Evolutionary conservation across 2,113 vertebrate genomes (phyloP).

Genomic region (Brienomyrus longianalis): DNA sequence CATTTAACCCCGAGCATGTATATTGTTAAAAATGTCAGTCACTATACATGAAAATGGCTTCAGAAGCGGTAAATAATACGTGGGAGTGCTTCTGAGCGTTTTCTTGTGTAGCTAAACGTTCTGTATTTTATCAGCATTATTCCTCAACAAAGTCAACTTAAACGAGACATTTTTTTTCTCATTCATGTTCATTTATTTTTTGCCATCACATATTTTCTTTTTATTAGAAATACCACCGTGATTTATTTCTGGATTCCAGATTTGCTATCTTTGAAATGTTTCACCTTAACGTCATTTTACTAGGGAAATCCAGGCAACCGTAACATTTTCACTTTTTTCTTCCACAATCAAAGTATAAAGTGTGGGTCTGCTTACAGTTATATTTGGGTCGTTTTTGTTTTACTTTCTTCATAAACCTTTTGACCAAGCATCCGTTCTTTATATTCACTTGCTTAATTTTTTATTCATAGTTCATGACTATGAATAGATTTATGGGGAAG

Average conservation of each 20-base stretch:
- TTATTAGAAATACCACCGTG: not conserved
- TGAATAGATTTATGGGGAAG: not conserved
- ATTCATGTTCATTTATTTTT: not conserved
- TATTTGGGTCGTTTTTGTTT: not conserved
- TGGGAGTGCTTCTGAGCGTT: not conserved
- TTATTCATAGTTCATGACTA: not conserved
- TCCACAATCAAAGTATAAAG: not conserved
- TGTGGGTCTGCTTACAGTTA: not conserved
- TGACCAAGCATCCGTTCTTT: not conserved
- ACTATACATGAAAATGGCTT: not conserved
- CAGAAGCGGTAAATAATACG: not conserved
- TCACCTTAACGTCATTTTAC: not conserved
- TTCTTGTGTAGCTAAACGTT: not conserved
- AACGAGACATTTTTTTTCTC: not conserved
- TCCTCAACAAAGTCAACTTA: not conserved
- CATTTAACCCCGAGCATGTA: not conserved
- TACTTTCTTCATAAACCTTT: not conserved
- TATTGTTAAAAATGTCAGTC: slow-evolving; percentile 17
- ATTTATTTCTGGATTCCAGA: not conserved
- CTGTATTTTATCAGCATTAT: not conserved
- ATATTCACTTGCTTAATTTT: not conserved
- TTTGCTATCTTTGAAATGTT: not conserved
- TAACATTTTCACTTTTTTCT: not conserved
- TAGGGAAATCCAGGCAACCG: not conserved
- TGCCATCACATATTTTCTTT: not conserved